phyloP scores from a whole-genome alignment of 2,113 vertebrate species.

The Pica pica region DNA sequence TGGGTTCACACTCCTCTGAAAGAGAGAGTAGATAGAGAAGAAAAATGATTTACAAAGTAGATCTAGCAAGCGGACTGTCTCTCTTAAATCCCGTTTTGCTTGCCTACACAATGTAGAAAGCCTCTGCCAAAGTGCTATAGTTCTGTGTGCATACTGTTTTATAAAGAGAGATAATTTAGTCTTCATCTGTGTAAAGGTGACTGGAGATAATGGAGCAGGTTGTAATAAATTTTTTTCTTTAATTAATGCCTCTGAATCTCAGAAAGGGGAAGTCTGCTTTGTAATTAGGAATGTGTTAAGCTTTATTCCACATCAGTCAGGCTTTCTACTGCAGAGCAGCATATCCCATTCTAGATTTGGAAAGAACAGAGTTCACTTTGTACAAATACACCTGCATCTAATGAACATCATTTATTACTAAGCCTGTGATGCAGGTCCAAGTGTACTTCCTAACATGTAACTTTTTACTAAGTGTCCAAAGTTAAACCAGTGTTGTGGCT shows the following conservation, averaged over 20 bases:
- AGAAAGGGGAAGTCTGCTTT: slow-evolving; percentile 26
- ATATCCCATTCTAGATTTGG: background rate
- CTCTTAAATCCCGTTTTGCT: background rate
- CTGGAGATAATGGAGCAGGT: slow-evolving; percentile 56
- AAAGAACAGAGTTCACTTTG: background rate
- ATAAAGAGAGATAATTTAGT: slow-evolving; percentile 35
- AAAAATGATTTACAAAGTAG: background rate
- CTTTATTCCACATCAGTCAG: slow-evolving; percentile 9
- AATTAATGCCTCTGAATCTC: slow-evolving; percentile 41
- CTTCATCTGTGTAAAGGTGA: slow-evolving; percentile 47
- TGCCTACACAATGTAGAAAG: background rate
- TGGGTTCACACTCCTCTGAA: background rate
- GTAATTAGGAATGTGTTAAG: slow-evolving; percentile 35
- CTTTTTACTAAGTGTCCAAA: background rate
- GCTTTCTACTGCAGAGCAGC: background rate
- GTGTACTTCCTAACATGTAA: background rate
- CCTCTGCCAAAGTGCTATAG: background rate
- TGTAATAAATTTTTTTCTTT: slow-evolving; percentile 56
- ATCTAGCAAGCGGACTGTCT: background rate
- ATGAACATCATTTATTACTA: slow-evolving; percentile 10
- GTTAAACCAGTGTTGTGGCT: background rate
- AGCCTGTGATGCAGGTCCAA: background rate
- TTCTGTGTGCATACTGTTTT: background rate
- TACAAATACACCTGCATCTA: background rate
- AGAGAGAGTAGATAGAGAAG: background rate